Evolutionary conservation across 37 sponge, comb jelly and placozoan genomes (phyloP), one percentile per base, ranked within the genome.

Genomic region (Cliona cf. orientalis): DNA sequence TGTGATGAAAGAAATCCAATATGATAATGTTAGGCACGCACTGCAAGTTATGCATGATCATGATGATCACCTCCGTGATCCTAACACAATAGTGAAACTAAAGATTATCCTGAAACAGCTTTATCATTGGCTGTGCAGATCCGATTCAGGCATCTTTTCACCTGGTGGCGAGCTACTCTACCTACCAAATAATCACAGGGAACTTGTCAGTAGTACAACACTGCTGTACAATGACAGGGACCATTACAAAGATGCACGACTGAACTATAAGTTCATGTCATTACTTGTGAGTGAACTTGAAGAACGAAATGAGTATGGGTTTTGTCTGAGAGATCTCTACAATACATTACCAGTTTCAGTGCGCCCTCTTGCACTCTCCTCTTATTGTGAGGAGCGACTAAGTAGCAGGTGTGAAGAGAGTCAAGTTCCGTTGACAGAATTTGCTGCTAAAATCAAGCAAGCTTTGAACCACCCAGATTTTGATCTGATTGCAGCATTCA

Each of bases 171-270:
- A n/a, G n/a, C n/a, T n/a, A n/a, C n/a, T n/a, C n/a, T n/a, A n/a
- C n/a, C 31, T 79, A 25, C 4, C 36, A 31, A 43, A 43, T 4
- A 19, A 42, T 3, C 29, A 33, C 5, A 53, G 25, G 23, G 37
- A 25, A 22, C 23, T 22, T 45, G 14, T 84, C 34, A 29, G 75
- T 57, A 22, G 73, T 49, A 72, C 3, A 9, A 23, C 5, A 9
- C 19, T 70, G 23, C 71, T 70, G 21, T 70, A 70, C 45, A 17
- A 70, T 49, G 73, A 72, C 34, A 46, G 12, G 32, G 55, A 36
- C 2, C 53, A 53, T 28, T 31, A 28, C 55, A 31, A 72, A 19
- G 14, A 31, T 36, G 42, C 53, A 2, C 3, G 21, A 49, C 32
- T 72, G 40, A 5, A 55, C 2, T 70, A 70, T 70, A 3, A 3